Percentiles rank a stretch among this genome's conserved stretches.
These are phyloP conservation scores for Scaptomyza hsui DNA, from an alignment of 1,140 invertebrate genomes.

Conservation along the genomic window DNA sequence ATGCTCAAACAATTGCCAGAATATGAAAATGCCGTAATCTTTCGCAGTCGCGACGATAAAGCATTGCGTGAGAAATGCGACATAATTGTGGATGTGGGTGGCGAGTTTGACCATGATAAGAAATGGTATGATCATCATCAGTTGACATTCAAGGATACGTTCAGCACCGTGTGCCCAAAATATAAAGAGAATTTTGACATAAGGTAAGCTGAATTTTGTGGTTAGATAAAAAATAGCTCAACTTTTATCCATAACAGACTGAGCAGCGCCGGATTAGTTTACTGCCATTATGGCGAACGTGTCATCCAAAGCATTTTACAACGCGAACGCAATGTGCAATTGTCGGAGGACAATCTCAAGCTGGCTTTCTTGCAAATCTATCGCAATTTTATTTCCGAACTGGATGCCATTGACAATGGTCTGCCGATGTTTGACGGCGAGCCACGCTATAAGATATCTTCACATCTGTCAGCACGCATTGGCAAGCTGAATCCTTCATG, in stretches of 20 bases:
- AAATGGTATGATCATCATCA: constrained; percentile 98
- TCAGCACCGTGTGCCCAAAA: constrained; percentile 86
- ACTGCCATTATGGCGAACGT: constrained; percentile 94
- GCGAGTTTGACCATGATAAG: constrained; percentile 90
- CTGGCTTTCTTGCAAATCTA: constrained; percentile 94
- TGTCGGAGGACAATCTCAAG: constrained; percentile 85
- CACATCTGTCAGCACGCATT: constrained; percentile 91
- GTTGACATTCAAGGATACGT: constrained; percentile 87
- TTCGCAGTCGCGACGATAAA: constrained; percentile 87
- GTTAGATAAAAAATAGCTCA: background rate
- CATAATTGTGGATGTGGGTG: constrained; percentile 98
- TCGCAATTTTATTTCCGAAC: constrained; percentile 95
- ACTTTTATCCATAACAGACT: constrained; percentile 86
- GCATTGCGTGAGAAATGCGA: constrained; percentile 92
- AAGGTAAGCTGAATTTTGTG: constrained; percentile 73
- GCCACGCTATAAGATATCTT: constrained; percentile 92
- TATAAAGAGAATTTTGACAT: constrained; percentile 85
- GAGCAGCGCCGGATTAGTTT: constrained; percentile 97
- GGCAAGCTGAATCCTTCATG: constrained; percentile 93
- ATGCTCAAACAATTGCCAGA: constrained; percentile 93
- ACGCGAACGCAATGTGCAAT: constrained; percentile 75
- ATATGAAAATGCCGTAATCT: constrained; percentile 92
- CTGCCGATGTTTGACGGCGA: constrained; percentile 89
- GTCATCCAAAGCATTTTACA: constrained; percentile 88
- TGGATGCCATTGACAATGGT: constrained; percentile 99